Evolutionary conservation across 2,888 invertebrate species (phyloP), one percentile per base, ranked within the genome.

Genomic region (Cantharis lateralis): DNA sequence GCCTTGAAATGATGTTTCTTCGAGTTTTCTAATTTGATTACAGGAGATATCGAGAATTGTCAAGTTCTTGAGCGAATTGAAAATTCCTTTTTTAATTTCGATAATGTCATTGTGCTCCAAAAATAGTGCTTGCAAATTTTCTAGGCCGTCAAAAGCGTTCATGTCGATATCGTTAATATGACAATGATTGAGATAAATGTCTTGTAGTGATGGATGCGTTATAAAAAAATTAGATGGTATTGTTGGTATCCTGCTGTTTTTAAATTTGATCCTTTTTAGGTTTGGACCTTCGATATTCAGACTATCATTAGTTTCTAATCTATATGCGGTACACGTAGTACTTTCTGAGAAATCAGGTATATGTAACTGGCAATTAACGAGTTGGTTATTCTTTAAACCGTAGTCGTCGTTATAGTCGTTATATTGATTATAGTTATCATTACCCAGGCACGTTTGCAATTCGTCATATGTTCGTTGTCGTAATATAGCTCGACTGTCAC

Each of bases 111-210:
- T 87, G 63, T 82, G 76, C 72, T 82, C 78, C n/a, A 87, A 80
- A 76, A 85, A 83, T 11, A 87, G 76, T 15, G 73, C 62, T 66
- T 78, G 72, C 28, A 87, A 77, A 24, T 80, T 81, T 4, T 70
- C 77, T 15, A 87, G 78, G 7, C 86, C 86, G 11, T 81, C 80
- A 66, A 88, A 87, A 0, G 87, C 84, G 7, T 78, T 78, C 3
- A 66, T n/a, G 15, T 84, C 83, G 5, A 87, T 84, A 7, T 80
- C 81, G 28, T 81, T 77, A 26, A 88, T 85, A 20, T 20, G 64
- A 13, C 64, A 20, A 24, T 66, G 5, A n/a, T 66, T 66, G 18
- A 66, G n/a, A 13, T 20, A 66, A 66, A 66, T 16, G 7, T 20
- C 13, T n/a, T 48, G n/a, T 1, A 48, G n/a, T n/a, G 7, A 48